Percentiles rank a stretch among this genome's conserved stretches.
Evolutionary conservation across 2,113 vertebrate genomes (phyloP).

Genomic region (crab-eating macaque (Macaca fascicularis)): DNA sequence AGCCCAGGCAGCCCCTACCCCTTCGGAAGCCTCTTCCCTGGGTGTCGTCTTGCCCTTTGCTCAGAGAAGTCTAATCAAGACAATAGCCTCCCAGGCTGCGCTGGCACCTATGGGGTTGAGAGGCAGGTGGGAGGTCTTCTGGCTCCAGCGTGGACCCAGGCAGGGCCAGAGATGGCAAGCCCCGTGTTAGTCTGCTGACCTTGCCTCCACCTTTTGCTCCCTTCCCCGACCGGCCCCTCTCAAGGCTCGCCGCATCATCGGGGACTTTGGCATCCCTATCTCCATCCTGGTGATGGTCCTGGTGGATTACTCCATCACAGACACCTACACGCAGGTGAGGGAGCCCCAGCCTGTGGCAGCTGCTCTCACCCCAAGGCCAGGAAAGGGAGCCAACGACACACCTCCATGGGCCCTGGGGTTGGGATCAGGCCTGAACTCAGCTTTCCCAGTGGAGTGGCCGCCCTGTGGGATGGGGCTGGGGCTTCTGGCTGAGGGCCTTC

Average conservation of each 20-base stretch:
- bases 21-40: neutral
- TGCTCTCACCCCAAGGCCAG: neutral
- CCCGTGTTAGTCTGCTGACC: neutral
- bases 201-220: neutral
- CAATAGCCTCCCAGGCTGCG: neutral
- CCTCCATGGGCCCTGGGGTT: neutral
- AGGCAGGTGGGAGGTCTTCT: neutral
- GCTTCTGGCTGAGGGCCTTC: neutral
- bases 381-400: fast-evolving
- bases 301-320: slow-evolving; percentile 92
- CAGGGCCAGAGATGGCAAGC: neutral
- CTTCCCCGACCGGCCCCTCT: neutral
- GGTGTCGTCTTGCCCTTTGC: neutral
- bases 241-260: slow-evolving; percentile 95
- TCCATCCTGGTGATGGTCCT: slow-evolving; percentile 96
- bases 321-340: slow-evolving; percentile 96
- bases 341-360: fast-evolving
- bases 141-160: neutral
- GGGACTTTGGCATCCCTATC: slow-evolving; percentile 98
- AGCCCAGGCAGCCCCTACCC: neutral
- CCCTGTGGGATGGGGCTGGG: neutral
- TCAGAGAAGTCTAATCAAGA: neutral
- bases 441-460: neutral
- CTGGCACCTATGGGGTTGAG: neutral
- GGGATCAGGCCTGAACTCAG: neutral